A percentile compares a stretch with the other conserved stretches of the same genome.
Conservation (phyloP, 2,797 vertebrate species). For the Myripristis jacobus region DNA sequence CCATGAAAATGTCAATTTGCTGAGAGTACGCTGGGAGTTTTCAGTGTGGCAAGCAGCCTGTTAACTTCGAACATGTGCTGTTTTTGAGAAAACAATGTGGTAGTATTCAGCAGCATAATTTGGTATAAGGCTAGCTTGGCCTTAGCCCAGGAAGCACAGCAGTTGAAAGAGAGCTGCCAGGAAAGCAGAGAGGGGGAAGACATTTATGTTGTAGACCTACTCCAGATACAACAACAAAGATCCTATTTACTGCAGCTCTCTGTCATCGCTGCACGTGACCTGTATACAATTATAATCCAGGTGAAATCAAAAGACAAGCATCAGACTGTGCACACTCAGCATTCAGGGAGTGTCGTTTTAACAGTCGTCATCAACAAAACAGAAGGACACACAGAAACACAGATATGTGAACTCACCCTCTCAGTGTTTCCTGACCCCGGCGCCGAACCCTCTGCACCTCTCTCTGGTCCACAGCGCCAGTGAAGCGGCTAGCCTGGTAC, state of each 20-base stretch:
- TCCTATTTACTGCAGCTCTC: constrained; percentile 9
- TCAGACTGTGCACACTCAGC: neutral
- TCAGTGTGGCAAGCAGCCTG: constrained; percentile 47
- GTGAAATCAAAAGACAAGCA: constrained; percentile 2
- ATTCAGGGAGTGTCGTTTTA: neutral
- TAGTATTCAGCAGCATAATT: constrained; percentile 76
- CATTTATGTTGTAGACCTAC: constrained; percentile 55
- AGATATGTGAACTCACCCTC: constrained; percentile 84
- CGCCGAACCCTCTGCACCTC: constrained; percentile 88
- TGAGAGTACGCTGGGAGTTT: constrained; percentile 55
- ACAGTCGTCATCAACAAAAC: neutral
- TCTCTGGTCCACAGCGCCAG: constrained; percentile 82
- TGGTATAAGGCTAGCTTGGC: constrained; percentile 67
- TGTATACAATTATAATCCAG: neutral
- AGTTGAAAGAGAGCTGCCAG: constrained; percentile 65
- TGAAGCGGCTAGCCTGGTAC: constrained; percentile 84
- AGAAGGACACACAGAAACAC: constrained; percentile 7
- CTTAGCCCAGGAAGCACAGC: constrained; percentile 67
- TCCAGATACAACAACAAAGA: constrained; percentile 50
- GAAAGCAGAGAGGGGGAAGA: constrained; percentile 53
- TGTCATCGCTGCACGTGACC: neutral
- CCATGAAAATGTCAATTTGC: constrained; percentile 71
- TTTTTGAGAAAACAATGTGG: constrained; percentile 77
- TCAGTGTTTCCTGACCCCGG: constrained; percentile 90
- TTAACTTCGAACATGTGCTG: constrained; percentile 72